Evolutionary conservation across 2,113 vertebrate genomes (phyloP).

Genomic region (Danionella cerebrum): DNA sequence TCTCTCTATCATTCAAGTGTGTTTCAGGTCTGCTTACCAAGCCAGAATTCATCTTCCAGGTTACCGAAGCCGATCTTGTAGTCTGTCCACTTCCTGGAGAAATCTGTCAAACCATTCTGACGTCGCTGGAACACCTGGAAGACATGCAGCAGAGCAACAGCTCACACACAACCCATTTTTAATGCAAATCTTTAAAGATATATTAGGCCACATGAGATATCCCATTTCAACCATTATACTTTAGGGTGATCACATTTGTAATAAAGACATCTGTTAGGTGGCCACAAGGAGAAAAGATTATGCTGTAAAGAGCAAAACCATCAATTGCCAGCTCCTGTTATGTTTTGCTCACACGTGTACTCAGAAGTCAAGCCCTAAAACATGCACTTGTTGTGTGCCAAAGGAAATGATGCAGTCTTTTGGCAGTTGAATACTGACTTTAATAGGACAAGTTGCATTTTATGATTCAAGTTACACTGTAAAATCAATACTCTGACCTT

Average conservation of each 20-base stretch:
- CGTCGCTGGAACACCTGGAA: conserved; percentile 89
- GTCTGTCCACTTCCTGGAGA: conserved; percentile 92
- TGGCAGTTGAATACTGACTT: not conserved
- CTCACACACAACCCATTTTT: not conserved
- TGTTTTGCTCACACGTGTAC: not conserved
- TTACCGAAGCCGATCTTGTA: conserved; percentile 90
- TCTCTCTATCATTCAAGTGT: not conserved
- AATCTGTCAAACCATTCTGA: conserved; percentile 91
- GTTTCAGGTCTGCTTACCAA: conserved; percentile 66
- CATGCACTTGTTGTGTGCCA: not conserved
- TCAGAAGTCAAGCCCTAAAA: not conserved
- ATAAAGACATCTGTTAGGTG: not conserved
- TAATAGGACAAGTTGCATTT: not conserved
- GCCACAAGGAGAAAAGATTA: not conserved
- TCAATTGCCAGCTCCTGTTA: not conserved
- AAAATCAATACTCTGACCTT: not conserved
- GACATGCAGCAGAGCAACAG: not conserved
- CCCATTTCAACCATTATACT: not conserved
- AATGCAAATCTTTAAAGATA: too few species aligned
- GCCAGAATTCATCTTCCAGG: conserved; percentile 96
- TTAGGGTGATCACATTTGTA: not conserved
- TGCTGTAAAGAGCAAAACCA: not conserved
- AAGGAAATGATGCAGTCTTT: not conserved
- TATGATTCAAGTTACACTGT: not conserved
- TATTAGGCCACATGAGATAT: too few species aligned